Evolutionary conservation across 2,888 invertebrate species (phyloP).

Genomic region (Mythimna albipuncta): DNA sequence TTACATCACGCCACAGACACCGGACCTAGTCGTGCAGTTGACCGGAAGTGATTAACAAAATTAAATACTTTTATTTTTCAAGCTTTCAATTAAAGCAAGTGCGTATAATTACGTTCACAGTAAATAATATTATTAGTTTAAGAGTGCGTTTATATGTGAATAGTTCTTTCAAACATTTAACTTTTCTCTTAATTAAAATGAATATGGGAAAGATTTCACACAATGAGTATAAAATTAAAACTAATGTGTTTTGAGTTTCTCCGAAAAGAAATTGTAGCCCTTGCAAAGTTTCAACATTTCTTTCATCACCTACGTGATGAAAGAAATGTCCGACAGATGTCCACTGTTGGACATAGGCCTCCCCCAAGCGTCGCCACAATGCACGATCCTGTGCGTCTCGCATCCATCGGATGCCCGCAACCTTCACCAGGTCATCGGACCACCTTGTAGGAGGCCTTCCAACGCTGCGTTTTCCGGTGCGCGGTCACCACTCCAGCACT

Average conservation of each 20-base stretch:
- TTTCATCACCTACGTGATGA: too few relatives aligned
- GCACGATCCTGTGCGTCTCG: too few relatives aligned
- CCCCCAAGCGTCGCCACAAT: too few relatives aligned
- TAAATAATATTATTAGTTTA: neutral
- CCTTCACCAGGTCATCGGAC: too few relatives aligned
- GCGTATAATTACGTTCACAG: constrained; percentile 15
- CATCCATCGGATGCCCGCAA: too few relatives aligned
- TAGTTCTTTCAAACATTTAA: neutral
- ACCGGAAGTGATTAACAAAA: constrained; percentile 67
- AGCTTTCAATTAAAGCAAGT: constrained; percentile 29
- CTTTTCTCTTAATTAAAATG: constrained; percentile 49
- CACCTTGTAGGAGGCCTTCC: too few relatives aligned
- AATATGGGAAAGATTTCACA: constrained; percentile 44
- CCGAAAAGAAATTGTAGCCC: constrained; percentile 22
- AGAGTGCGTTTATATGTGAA: neutral
- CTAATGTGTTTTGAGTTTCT: constrained; percentile 33
- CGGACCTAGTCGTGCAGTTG: constrained; percentile 54
- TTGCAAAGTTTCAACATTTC: neutral
- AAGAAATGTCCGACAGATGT: too few relatives aligned
- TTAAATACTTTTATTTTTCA: constrained; percentile 45
- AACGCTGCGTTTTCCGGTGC: too few relatives aligned
- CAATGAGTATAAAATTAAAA: constrained; percentile 20
- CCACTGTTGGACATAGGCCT: too few relatives aligned
- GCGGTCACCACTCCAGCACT: too few relatives aligned
- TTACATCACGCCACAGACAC: constrained; percentile 51